These are phyloP conservation scores for Nezara viridula DNA, from an alignment of 2,888 invertebrate genomes.

Conservation along the genomic window DNA sequence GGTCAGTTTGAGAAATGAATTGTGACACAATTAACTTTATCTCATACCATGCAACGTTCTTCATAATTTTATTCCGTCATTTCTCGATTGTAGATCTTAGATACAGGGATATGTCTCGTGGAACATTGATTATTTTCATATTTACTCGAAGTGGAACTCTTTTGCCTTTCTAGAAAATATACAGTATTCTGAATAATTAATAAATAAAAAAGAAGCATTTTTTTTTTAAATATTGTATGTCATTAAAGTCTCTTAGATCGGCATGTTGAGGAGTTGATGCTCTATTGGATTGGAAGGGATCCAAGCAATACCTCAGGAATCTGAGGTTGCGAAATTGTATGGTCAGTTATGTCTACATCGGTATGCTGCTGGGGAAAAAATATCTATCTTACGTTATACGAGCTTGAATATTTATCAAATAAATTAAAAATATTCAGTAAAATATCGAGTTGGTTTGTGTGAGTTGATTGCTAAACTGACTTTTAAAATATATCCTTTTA, in stretches of 20 bases:
- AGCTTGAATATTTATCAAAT: too few relatives aligned
- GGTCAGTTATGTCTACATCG: constrained; percentile 29
- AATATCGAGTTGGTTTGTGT: too few relatives aligned
- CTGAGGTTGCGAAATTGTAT: constrained; percentile 24
- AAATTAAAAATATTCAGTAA: too few relatives aligned
- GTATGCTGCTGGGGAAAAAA: neutral
- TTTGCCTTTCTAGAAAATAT: neutral
- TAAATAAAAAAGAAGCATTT: too few relatives aligned
- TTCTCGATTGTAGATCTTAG: too few relatives aligned
- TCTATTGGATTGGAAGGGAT: neutral
- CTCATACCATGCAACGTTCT: neutral
- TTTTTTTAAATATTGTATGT: neutral
- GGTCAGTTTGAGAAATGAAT: neutral
- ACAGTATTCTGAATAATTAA: neutral
- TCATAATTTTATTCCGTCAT: neutral
- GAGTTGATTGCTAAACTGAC: too few relatives aligned
- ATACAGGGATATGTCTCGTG: too few relatives aligned
- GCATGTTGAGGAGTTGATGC: neutral
- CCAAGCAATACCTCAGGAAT: constrained; percentile 11
- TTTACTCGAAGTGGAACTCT: neutral
- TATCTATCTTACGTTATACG: neutral
- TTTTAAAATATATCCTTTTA: too few relatives aligned
- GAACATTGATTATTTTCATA: too few relatives aligned
- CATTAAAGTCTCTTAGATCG: neutral
- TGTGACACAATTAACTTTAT: neutral